Base-by-base conservation (phyloP, 2,797 vertebrate genomes). In the Lagorchestes hirsutus region DNA sequence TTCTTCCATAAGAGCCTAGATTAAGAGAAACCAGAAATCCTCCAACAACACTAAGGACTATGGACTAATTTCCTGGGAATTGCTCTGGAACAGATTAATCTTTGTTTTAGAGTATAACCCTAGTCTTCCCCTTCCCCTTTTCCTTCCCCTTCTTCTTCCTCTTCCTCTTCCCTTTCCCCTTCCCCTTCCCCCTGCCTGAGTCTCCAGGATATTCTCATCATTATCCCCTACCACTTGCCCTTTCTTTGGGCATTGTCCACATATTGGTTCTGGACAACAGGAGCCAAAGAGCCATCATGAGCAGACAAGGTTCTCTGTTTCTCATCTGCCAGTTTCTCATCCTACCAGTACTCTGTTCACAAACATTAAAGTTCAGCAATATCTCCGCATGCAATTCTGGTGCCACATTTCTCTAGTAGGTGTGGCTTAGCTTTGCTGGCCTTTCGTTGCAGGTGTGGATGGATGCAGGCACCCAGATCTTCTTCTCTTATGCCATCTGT, bases 381-480 rank as follows among this genome's bases (percentile, higher is more conserved):
- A 16, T 9, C 52, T 82, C 93, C 94, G 29, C 0, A 0, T 67
- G 46, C 31, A 46, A 57, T 67, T 12, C 0, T 5, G 62, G 92
- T 74, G 57, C 55, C 24, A 8, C 74, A 1, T 8, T 54, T 27
- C 54, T 0, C 87, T 93, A 12, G 4, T 50, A 50, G 40, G 16
- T 50, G 27, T 87, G 24, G 91, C 55, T 97, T 93, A 98, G 92
- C 91, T 98, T 0, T 98, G 91, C 98, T 97, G 98, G 96, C 97
- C 82, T 97, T 97, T 96, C 91, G 22, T 96, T 97, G 87, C 93
- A 99, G 99, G 99, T 99, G 96, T 99, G 99, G 99, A 99, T 99
- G 99, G 99, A 99, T 82, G 99, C 99, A 1, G 99, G 99, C 55
- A 99, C 99, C 57, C 99, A 99, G 97, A 99, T 99, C 97, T 99